Evolutionary conservation across 2,888 invertebrate species (phyloP).

Genomic region (Ceriagrion tenellum): DNA sequence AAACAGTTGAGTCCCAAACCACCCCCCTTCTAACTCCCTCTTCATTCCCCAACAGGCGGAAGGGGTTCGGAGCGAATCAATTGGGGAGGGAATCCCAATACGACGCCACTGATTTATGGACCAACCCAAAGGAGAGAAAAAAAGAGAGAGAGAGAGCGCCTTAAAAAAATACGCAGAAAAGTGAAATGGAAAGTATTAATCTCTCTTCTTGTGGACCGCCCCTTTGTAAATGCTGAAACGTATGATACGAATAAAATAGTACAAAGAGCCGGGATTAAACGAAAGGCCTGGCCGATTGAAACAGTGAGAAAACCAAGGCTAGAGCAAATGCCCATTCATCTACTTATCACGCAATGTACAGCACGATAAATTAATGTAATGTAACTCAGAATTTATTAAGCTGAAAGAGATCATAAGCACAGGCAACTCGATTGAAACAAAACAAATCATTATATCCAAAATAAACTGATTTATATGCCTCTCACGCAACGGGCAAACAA

Average conservation of each 20-base stretch:
- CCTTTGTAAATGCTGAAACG: not conserved
- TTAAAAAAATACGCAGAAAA: not conserved
- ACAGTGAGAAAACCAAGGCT: not conserved
- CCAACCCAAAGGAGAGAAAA: not conserved
- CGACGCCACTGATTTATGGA: constrained; percentile 1
- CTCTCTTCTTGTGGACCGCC: not conserved
- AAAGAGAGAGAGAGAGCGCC: not conserved
- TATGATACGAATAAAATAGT: not conserved
- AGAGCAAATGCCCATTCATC: not conserved
- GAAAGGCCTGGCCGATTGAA: not conserved
- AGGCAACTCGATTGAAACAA: no score
- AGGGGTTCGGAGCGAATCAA: not conserved
- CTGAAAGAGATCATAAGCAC: no score
- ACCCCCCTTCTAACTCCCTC: no score
- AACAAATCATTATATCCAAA: no score
- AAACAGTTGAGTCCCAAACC: not conserved
- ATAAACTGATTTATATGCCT: no score
- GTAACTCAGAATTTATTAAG: no score
- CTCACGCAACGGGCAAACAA: no score
- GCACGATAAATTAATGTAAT: no score
- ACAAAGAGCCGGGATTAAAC: not conserved
- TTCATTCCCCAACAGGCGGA: not conserved
- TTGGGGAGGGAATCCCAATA: not conserved
- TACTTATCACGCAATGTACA: no score
- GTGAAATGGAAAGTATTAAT: constrained; percentile 5